Conservation (phyloP, 2,797 vertebrate species). For the Microctenopoma stevenorrisi region DNA sequence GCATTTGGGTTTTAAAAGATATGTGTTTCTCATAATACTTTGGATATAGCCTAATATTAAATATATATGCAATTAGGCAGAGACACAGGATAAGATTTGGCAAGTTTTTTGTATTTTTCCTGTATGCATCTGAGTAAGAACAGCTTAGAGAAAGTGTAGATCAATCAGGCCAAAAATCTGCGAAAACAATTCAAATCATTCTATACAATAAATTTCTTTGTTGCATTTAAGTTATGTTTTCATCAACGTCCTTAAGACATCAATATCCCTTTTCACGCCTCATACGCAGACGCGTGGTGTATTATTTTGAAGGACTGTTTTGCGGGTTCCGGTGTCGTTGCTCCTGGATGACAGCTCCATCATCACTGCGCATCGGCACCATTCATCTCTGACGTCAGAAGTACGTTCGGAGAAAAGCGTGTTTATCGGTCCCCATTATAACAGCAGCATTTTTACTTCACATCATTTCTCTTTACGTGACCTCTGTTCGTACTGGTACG, state of each 20-base stretch:
- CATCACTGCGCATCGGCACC: slow-evolving; percentile 53
- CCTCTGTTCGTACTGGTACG: accelerated
- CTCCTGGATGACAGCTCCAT: slow-evolving; percentile 11
- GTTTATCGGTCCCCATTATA: slow-evolving; percentile 46
- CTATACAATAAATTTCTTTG: no score
- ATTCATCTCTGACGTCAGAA: slow-evolving; percentile 76
- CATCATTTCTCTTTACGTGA: background rate
- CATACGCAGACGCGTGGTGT: accelerated
- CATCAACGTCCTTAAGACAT: background rate
- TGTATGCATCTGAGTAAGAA: no score
- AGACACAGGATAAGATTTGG: no score
- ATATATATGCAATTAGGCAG: no score
- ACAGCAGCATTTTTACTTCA: slow-evolving; percentile 19
- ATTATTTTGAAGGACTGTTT: slow-evolving; percentile 38
- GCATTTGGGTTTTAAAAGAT: no score
- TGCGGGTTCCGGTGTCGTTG: slow-evolving; percentile 37
- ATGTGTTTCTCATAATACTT: no score
- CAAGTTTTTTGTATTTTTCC: no score
- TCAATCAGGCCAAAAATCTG: no score
- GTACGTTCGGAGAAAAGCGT: slow-evolving; percentile 58
- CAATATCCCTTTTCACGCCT: background rate
- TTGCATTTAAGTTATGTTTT: background rate
- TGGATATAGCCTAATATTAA: no score
- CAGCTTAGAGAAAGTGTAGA: no score
- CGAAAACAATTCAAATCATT: no score